Percentiles rank a stretch among this genome's conserved stretches.
phyloP scores from a whole-genome alignment of 2,113 vertebrate genomes.

The Tyrannus savana region DNA sequence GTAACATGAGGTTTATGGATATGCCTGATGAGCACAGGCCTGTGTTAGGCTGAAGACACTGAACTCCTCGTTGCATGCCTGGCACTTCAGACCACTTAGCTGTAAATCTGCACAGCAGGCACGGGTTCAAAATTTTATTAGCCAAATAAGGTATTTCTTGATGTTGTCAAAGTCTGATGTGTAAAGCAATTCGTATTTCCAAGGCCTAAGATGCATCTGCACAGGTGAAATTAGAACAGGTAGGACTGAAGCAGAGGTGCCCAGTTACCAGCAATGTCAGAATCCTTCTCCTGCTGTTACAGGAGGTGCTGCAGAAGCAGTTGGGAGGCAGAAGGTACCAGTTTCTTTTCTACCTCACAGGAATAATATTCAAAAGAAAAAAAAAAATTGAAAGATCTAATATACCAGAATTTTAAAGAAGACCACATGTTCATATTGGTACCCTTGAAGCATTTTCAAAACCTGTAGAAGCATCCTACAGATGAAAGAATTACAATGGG shows the following conservation, averaged over 20 bases:
- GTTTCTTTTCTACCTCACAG: background rate
- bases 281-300: background rate
- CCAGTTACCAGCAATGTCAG: background rate
- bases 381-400: background rate
- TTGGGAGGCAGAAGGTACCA: background rate
- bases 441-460: slow-evolving; percentile 20
- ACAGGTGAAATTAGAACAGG: too few relatives aligned
- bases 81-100: background rate
- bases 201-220: background rate
- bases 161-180: background rate
- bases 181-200: background rate
- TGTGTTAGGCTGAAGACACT: background rate
- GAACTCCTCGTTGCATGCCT: background rate
- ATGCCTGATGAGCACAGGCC: background rate
- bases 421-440: background rate
- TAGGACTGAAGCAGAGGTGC: background rate
- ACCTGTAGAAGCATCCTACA: background rate
- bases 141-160: background rate
- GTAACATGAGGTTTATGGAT: background rate
- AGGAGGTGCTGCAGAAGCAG: background rate
- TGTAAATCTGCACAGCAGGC: background rate
- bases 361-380: background rate
- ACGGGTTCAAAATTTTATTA: background rate
- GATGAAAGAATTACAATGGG: background rate
- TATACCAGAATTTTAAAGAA: background rate